Evolutionary conservation across 2,888 invertebrate species (phyloP), one percentile per base, ranked within the genome.

Genomic region (Mesochorus sp.): DNA sequence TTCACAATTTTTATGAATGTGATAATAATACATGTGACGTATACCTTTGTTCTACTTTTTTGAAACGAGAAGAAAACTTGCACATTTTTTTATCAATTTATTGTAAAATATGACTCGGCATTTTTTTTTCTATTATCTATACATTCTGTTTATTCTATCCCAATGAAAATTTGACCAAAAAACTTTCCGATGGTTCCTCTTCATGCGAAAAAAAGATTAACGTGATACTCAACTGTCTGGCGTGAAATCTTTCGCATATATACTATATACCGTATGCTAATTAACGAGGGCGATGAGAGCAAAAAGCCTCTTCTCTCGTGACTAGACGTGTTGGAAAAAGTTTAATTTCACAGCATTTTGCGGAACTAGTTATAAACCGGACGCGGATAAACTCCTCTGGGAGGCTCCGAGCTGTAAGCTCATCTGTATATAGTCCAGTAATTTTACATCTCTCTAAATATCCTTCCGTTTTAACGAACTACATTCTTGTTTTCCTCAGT

Each of bases 361-460:
- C 12, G 49, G 34, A 42, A 49, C 49, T 62, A 34, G 62, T 62
- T 62, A 62, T 8, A 34, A 62, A 28, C 39, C 10, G 17, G 3
- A 62, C 4, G 62, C 17, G 31, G 21, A 34, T 31, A 34, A 47
- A 47, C n/a, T 21, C 44, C 28, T 31, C 19, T 44, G 34, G 21
- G 10, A 28, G 12, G n/a, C 12, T 8, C 5, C 17, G 49, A 10
- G 34, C 1, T 49, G 47, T 26, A 21, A 49, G 62, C 62, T n/a
- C n/a, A n/a, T n/a, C n/a, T n/a, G n/a, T n/a, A 62, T 49, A 12
- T 26, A 21, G 44, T 21, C 31, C 28, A n/a, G 31, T 47, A 62
- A 62, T 62, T 47, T 62, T 10, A 31, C 47, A 49, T 62, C 31
- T 47, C 31, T 28, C 31, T 62, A 44, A 34, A 2, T 47, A 19